Base-by-base conservation (phyloP, 2,113 vertebrate species). In the Siphamia tubifer region DNA sequence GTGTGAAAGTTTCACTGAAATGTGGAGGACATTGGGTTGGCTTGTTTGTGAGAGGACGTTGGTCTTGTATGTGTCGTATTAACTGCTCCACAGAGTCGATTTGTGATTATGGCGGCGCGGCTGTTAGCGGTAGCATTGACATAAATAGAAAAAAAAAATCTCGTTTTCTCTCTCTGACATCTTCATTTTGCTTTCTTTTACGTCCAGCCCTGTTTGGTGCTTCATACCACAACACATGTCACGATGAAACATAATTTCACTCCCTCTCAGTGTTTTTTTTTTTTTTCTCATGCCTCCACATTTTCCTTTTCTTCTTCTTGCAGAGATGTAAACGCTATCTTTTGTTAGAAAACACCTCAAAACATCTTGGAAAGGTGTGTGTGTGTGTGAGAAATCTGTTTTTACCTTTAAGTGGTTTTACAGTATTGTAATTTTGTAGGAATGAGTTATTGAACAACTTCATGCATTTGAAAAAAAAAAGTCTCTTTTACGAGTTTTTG, bases 31-130 rank as follows among this genome's bases (percentile, higher is more conserved):
- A n/a, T n/a, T n/a, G n/a, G n/a, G n/a, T n/a, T n/a, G n/a, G n/a
- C 9, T 10, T 38, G 12, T 15, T 6, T 35, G 30, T 35, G 30
- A 10, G 16, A 17, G 8, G 5, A 17, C 36, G 52, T 27, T 36
- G 49, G 45, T 39, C 27, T 17, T 13, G n/a, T 1, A 0, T 23
- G 5, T 53, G 42, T 31, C 12, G 6, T 36, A 7, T 13, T 47
- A 43, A 8, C 25, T 58, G 3, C 16, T 38, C 3, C 9, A 1
- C 9, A 1, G 23, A 19, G 34, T 27, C 55, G 55, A 16, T 1
- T 6, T 49, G 63, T 76, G 49, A 79, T 70, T 67, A 28, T 40
- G 62, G 57, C 24, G 62, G 21, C 58, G 53, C 45, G 67, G 58
- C 58, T 17, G 54, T 32, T 35, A 0, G 68, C 28, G 56, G 38